phyloP scores from a whole-genome alignment of 2,888 invertebrate species.

The Epinotia demarniana region DNA sequence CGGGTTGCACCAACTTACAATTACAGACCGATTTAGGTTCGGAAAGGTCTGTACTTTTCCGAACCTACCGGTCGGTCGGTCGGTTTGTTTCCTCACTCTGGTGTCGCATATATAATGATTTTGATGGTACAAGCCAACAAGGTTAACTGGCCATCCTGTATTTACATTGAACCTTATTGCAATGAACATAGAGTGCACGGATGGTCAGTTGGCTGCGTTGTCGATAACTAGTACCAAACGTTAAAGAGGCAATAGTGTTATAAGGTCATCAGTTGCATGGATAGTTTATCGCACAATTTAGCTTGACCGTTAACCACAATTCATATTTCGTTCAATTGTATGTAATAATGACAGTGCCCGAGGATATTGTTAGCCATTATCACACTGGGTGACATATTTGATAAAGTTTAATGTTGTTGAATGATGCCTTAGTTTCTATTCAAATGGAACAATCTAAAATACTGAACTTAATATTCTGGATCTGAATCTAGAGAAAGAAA shows the following conservation, averaged over 20 bases:
- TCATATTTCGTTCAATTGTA: slow-evolving; percentile 9
- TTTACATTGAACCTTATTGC: too few relatives aligned
- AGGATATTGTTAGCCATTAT: slow-evolving; percentile 5
- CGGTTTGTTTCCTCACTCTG: too few relatives aligned
- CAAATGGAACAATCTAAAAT: not conserved
- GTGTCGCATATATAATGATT: too few relatives aligned
- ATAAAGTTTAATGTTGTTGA: not conserved
- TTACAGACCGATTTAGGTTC: too few relatives aligned
- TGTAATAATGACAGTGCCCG: not conserved
- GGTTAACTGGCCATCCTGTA: too few relatives aligned
- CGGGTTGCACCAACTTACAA: too few relatives aligned
- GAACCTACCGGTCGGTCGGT: too few relatives aligned
- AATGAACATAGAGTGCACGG: too few relatives aligned
- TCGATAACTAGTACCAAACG: too few relatives aligned
- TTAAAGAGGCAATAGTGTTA: not conserved
- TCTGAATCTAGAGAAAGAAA: not conserved
- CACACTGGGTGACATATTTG: not conserved
- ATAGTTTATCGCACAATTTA: slow-evolving; percentile 14
- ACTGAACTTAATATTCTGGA: not conserved
- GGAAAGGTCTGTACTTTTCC: too few relatives aligned
- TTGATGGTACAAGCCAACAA: too few relatives aligned
- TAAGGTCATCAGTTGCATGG: slow-evolving; percentile 6
- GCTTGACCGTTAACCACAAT: not conserved
- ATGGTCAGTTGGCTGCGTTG: too few relatives aligned
- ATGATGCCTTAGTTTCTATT: not conserved